A percentile compares a stretch with the other conserved stretches of the same genome.
Conservation (phyloP, 2,113 vertebrate species). For the Mesembrinibis cayennensis region DNA sequence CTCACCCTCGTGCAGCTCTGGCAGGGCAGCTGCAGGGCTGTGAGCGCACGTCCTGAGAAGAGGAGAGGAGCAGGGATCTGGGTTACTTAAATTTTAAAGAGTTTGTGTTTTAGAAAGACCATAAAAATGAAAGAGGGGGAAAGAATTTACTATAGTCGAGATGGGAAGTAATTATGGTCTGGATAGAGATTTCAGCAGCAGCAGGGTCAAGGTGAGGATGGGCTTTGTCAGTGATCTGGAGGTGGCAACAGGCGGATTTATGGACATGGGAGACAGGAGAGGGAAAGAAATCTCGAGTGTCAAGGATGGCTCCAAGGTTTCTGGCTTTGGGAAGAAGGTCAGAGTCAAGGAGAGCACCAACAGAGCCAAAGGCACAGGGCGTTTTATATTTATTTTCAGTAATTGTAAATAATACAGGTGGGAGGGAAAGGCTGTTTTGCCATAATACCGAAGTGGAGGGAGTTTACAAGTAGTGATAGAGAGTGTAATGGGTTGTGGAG, state of each 20-base stretch:
- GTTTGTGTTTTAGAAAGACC: neutral
- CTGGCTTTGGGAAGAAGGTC: neutral
- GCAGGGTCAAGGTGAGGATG: slow-evolving; percentile 20
- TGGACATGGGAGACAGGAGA: neutral
- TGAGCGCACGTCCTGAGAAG: accelerated
- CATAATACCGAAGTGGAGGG: neutral
- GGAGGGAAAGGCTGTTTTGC: neutral
- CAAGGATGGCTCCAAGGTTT: slow-evolving; percentile 3
- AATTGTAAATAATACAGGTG: neutral
- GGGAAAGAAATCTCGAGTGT: neutral
- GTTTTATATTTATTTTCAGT: neutral
- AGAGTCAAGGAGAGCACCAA: neutral
- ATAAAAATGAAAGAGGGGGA: neutral
- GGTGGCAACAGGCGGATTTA: slow-evolving; percentile 2
- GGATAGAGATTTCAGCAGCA: neutral
- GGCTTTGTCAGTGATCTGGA: slow-evolving; percentile 10
- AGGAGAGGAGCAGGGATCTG: neutral
- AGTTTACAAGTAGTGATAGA: neutral
- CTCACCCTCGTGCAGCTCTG: accelerated
- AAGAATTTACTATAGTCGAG: neutral
- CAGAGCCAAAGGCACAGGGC: accelerated
- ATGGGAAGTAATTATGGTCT: slow-evolving; percentile 5
- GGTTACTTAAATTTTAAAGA: neutral
- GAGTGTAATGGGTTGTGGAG: neutral
- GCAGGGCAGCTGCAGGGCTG: neutral